Conservation (phyloP, 2,888 invertebrate genomes). For the Nemotelus nigrinus region DNA sequence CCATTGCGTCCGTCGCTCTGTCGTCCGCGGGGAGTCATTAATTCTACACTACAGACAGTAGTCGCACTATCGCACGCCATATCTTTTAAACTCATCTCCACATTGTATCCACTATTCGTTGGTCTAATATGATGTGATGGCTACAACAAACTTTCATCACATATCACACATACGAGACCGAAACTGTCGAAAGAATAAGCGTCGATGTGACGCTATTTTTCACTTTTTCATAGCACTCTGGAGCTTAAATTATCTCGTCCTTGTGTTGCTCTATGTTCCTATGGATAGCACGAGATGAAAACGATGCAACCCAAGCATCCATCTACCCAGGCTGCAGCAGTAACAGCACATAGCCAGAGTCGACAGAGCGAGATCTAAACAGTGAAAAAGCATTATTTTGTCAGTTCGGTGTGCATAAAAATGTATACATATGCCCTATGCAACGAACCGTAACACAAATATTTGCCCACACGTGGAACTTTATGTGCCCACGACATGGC, state of each 20-base stretch:
- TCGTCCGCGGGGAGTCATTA: constrained; percentile 28
- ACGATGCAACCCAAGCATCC: no score
- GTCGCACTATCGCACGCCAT: neutral
- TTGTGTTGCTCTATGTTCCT: neutral
- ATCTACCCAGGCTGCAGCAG: neutral
- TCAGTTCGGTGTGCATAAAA: constrained; percentile 20
- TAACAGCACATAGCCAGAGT: neutral
- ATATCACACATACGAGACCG: neutral
- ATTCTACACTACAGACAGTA: neutral
- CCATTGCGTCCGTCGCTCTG: neutral
- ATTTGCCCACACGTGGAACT: constrained; percentile 30
- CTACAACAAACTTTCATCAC: constrained; percentile 15
- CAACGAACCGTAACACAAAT: constrained; percentile 27
- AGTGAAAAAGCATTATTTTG: constrained; percentile 19
- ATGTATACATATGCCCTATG: neutral
- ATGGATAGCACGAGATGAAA: no score
- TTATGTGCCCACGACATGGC: constrained; percentile 8
- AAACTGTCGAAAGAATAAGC: constrained; percentile 20
- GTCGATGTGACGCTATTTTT: constrained; percentile 26
- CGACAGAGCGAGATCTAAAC: constrained; percentile 2
- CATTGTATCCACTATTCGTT: neutral
- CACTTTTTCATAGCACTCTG: constrained; percentile 1
- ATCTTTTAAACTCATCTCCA: neutral
- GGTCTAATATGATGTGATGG: constrained; percentile 4
- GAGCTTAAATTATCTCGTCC: constrained; percentile 9